Conservation (phyloP, 2,797 vertebrate species). For the Syngnathus rostellatus region DNA sequence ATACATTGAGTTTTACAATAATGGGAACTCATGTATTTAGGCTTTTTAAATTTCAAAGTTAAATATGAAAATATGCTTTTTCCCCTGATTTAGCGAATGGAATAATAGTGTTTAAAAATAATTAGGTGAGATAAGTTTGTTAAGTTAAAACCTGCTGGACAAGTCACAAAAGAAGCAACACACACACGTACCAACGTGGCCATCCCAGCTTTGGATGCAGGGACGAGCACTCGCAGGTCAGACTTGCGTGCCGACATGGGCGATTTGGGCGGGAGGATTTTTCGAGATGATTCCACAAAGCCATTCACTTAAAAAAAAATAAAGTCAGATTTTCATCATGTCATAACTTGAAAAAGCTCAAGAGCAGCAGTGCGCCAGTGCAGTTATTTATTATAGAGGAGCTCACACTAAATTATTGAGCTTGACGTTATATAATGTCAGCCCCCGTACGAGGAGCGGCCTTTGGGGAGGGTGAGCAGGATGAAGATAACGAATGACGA, state of each 20-base stretch:
- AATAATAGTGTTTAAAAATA: no score
- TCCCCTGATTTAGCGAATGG: background rate
- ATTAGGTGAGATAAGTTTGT: no score
- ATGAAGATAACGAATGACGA: background rate
- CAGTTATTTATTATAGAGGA: constrained; percentile 49
- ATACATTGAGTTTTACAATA: no score
- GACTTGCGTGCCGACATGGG: constrained; percentile 77
- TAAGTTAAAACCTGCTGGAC: no score
- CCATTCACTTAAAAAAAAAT: constrained; percentile 74
- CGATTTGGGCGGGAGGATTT: constrained; percentile 80
- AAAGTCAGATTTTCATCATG: background rate
- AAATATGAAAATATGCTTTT: no score
- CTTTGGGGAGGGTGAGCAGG: constrained; percentile 15
- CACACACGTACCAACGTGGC: constrained; percentile 74
- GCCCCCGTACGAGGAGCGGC: background rate
- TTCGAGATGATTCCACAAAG: constrained; percentile 75
- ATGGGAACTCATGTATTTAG: no score
- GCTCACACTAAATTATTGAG: constrained; percentile 53
- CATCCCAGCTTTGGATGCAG: constrained; percentile 86
- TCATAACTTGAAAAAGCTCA: background rate
- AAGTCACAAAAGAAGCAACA: background rate
- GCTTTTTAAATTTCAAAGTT: no score
- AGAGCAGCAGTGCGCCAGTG: background rate
- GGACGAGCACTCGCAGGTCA: constrained; percentile 87
- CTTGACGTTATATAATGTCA: constrained; percentile 38